These are phyloP conservation scores for Eupleurogrammus muticus DNA, from an alignment of 2,797 vertebrate genomes.

Conservation along the genomic window DNA sequence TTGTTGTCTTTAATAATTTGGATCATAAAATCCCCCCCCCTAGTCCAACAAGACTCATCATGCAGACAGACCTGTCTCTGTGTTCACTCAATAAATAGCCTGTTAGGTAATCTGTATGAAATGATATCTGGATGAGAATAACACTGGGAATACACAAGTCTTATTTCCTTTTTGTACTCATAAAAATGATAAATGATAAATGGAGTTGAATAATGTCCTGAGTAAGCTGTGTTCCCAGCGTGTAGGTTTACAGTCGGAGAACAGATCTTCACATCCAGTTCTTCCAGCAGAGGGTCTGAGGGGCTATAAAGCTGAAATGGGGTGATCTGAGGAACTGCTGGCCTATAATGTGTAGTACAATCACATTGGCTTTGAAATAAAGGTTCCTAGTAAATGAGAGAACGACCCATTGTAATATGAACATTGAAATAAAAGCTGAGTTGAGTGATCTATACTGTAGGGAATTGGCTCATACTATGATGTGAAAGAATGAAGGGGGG, in stretches of 20 bases:
- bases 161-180: constrained; percentile 3
- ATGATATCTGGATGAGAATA: not conserved
- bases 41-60: not conserved
- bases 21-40: not conserved
- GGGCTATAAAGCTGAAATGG: constrained; percentile 34
- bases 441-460: too few relatives aligned
- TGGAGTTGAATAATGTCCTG: not conserved
- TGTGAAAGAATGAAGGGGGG: too few relatives aligned
- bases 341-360: not conserved
- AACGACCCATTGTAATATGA: constrained; percentile 16
- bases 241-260: constrained; percentile 19
- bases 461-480: too few relatives aligned
- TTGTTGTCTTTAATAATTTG: not conserved
- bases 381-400: constrained; percentile 4
- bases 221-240: not conserved
- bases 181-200: constrained; percentile 15
- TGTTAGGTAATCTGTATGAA: not conserved
- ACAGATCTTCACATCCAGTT: not conserved
- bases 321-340: constrained; percentile 8
- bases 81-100: constrained; percentile 7
- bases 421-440: too few relatives aligned
- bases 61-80: not conserved
- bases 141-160: not conserved
- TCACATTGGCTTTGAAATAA: constrained; percentile 37
- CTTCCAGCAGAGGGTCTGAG: constrained; percentile 6